Conservation (phyloP, 2,113 vertebrate genomes). For the Rhadina sibilatrix region DNA sequence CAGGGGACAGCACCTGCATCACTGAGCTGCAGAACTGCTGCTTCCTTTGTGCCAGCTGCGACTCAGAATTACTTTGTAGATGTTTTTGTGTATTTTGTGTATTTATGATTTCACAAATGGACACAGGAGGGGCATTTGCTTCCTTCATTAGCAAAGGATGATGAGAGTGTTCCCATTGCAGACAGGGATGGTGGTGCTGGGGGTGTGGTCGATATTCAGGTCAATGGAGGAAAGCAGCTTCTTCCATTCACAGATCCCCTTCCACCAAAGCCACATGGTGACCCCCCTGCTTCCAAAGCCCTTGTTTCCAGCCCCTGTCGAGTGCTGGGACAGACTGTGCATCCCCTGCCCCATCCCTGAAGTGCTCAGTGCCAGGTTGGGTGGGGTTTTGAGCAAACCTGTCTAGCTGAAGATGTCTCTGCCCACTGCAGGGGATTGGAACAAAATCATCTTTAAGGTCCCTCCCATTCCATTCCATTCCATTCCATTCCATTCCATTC, state of each 20-base stretch:
- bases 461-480: background rate
- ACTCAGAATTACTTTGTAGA: background rate
- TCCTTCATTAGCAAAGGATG: background rate
- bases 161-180: fast-evolving
- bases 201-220: background rate
- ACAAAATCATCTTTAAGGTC: background rate
- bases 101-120: background rate
- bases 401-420: background rate
- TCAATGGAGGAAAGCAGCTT: background rate
- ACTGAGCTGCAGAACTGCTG: background rate
- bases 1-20: fast-evolving
- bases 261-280: background rate
- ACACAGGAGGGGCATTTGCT: background rate
- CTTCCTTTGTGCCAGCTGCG: background rate
- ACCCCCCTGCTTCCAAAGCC: background rate
- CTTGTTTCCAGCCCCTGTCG: background rate
- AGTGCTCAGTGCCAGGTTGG: background rate
- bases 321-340: background rate
- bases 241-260: background rate
- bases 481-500: no score
- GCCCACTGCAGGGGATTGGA: background rate
- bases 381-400: background rate
- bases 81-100: constrained; percentile 12
- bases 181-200: background rate
- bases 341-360: background rate